These are phyloP conservation scores for Pteria penguin DNA, from an alignment of 2,888 invertebrate species.

Conservation along the genomic window DNA sequence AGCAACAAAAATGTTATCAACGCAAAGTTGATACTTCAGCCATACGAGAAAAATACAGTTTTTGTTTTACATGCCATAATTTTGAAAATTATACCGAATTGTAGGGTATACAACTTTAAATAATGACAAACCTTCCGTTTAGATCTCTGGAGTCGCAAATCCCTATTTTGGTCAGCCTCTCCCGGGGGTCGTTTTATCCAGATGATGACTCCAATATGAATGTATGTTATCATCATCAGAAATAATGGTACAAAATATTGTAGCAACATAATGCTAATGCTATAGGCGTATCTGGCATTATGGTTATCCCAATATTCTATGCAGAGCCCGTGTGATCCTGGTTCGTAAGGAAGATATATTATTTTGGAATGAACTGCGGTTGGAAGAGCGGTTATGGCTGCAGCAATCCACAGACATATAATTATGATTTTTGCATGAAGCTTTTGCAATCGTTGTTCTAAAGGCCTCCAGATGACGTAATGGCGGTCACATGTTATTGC, in stretches of 20 bases:
- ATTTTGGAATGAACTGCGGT: constrained; percentile 86
- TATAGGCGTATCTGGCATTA: constrained; percentile 83
- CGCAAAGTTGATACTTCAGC: no score
- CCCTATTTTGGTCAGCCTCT: constrained; percentile 90
- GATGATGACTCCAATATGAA: constrained; percentile 90
- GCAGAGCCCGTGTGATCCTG: constrained; percentile 57
- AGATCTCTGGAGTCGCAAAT: constrained; percentile 90
- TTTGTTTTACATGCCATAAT: no score
- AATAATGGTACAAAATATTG: constrained; percentile 91
- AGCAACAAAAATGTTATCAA: no score
- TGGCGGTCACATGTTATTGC: constrained; percentile 95
- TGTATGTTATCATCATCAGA: constrained; percentile 91
- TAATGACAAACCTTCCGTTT: constrained; percentile 88
- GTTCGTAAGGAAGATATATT: constrained; percentile 41
- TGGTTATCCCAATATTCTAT: constrained; percentile 61
- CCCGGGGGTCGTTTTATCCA: constrained; percentile 93
- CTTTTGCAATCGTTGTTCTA: constrained; percentile 88
- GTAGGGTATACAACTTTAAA: no score
- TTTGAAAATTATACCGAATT: no score
- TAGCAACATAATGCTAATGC: constrained; percentile 83
- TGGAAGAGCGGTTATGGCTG: constrained; percentile 89
- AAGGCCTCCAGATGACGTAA: constrained; percentile 92
- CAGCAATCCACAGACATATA: constrained; percentile 87
- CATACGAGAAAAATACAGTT: no score
- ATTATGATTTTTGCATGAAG: constrained; percentile 86